phyloP scores from a whole-genome alignment of 2,888 invertebrate genomes.

The Heteromyza rotundicornis region DNA sequence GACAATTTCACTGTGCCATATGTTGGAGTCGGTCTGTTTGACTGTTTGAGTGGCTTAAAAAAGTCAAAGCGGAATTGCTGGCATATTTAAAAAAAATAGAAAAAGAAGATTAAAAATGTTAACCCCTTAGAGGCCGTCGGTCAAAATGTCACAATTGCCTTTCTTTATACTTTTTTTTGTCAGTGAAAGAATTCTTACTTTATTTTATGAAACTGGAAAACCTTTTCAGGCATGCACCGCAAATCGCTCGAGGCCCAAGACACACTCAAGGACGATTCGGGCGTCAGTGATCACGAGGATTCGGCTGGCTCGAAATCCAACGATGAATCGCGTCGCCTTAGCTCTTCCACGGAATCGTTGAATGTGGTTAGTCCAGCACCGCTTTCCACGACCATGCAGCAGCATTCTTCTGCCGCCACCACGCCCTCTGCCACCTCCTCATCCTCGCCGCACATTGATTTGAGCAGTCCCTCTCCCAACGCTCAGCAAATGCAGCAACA shows the following conservation, averaged over 20 bases:
- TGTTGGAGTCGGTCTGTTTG: not conserved
- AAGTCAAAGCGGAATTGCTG: no score
- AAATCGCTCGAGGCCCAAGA: conserved; percentile 97
- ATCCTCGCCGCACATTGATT: conserved; percentile 53
- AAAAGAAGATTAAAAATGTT: no score
- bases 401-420: conserved; percentile 41
- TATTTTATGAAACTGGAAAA: no score
- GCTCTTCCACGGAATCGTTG: conserved; percentile 55
- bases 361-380: conserved; percentile 63
- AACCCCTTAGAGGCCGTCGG: no score
- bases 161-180: no score
- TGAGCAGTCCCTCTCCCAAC: conserved; percentile 54
- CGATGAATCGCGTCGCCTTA: conserved; percentile 63
- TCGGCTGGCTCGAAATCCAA: conserved; percentile 66
- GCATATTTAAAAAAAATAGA: no score
- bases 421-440: conserved; percentile 52
- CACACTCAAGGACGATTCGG: conserved; percentile 83
- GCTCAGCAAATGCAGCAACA: conserved; percentile 37
- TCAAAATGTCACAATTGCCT: no score
- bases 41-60: no score
- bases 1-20: not conserved
- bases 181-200: no score
- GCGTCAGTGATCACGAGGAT: conserved; percentile 72
- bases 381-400: conserved; percentile 20
- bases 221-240: conserved; percentile 99